Conservation (phyloP, 2,888 invertebrate species). For the Lysandra coridon region DNA sequence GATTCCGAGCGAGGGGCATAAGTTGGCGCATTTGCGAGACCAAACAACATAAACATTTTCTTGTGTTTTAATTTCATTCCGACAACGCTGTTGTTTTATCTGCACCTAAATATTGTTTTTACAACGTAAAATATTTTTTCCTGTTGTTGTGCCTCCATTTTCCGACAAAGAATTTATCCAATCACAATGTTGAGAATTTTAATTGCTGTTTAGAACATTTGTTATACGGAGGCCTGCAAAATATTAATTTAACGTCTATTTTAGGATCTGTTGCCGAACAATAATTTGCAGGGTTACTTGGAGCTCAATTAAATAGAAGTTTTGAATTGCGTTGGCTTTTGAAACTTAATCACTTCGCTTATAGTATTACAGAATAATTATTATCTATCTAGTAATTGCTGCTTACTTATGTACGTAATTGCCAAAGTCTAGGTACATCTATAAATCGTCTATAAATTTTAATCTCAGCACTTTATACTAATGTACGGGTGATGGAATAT, state of each 20-base stretch:
- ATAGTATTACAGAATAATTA: no score
- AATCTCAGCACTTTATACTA: background rate
- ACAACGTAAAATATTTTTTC: background rate
- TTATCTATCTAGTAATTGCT: no score
- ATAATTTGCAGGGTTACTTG: background rate
- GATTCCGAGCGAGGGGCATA: constrained; percentile 1
- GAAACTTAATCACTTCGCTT: background rate
- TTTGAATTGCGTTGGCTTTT: background rate
- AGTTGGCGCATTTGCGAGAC: background rate
- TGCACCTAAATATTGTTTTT: background rate
- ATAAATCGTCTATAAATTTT: background rate
- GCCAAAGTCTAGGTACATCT: background rate
- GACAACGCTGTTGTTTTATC: background rate
- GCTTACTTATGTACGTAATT: no score
- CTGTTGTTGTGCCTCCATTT: background rate
- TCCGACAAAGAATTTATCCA: background rate
- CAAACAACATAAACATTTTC: constrained; percentile 5
- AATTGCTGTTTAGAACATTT: background rate
- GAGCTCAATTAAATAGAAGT: background rate
- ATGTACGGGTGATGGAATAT: constrained; percentile 37
- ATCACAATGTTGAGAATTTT: background rate
- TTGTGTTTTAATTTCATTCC: background rate
- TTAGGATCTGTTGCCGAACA: background rate
- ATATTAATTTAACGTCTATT: background rate
- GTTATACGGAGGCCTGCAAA: background rate